Percentiles rank a stretch among this genome's conserved stretches.
Conservation (phyloP, 2,888 invertebrate species). For the Gymnoscelis rufifasciata region DNA sequence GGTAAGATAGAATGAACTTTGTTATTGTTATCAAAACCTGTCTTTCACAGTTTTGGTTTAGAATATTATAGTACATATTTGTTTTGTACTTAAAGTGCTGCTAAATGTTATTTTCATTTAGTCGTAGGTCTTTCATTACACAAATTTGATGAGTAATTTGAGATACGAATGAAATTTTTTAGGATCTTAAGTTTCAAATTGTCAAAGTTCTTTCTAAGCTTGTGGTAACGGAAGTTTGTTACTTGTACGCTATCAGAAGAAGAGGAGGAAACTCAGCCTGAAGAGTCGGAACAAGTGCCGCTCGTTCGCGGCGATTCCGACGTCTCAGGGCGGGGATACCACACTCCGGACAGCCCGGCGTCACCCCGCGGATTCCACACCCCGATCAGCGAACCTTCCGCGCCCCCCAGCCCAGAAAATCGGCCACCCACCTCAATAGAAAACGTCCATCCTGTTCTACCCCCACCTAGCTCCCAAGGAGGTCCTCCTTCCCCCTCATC, state of each 20-base stretch:
- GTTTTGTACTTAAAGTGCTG: too few species aligned
- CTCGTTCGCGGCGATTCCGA: conserved; percentile 78
- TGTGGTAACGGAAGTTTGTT: neutral
- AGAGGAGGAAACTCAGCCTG: conserved; percentile 59
- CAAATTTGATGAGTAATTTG: too few species aligned
- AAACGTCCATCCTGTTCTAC: conserved; percentile 64
- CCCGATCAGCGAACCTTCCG: conserved; percentile 82
- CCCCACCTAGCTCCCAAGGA: conserved; percentile 45
- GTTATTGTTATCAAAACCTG: too few species aligned
- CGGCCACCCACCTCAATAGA: conserved; percentile 80
- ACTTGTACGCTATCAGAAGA: conserved; percentile 47
- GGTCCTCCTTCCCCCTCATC: conserved; percentile 89
- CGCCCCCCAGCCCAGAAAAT: conserved; percentile 65
- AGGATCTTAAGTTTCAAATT: too few species aligned
- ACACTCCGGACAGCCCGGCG: conserved; percentile 61
- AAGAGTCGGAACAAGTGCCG: conserved; percentile 60
- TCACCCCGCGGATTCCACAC: conserved; percentile 86
- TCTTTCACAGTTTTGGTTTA: too few species aligned
- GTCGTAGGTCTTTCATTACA: too few species aligned
- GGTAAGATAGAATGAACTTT: conserved; percentile 80
- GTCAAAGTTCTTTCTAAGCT: too few species aligned
- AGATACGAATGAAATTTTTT: too few species aligned
- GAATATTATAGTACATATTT: too few species aligned
- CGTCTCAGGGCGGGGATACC: conserved; percentile 77
- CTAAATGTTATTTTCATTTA: too few species aligned